Conservation (phyloP, 2,113 vertebrate species). For the Hypomesus transpacificus region DNA sequence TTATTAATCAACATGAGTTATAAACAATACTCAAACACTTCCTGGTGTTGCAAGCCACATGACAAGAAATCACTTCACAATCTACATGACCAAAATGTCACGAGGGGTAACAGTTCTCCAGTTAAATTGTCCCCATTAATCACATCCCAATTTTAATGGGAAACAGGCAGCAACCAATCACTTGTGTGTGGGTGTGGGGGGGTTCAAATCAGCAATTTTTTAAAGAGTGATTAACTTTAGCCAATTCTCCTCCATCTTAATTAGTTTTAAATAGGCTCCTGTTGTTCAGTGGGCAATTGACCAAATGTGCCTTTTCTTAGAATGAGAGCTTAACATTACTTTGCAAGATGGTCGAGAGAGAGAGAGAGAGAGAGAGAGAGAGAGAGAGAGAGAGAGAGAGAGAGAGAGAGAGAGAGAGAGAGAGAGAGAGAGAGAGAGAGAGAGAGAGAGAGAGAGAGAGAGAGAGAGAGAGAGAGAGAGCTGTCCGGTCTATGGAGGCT, state of each 20-base stretch:
- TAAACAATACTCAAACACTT: slow-evolving; percentile 44
- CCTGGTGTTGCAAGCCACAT: slow-evolving; percentile 11
- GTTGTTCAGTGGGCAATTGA: slow-evolving; percentile 18
- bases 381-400: background rate
- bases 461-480: background rate
- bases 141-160: slow-evolving; percentile 8
- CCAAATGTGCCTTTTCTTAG: slow-evolving; percentile 18
- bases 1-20: slow-evolving; percentile 45
- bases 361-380: background rate
- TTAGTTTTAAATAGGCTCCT: slow-evolving; percentile 35
- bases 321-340: slow-evolving; percentile 42
- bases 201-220: background rate
- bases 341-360: background rate
- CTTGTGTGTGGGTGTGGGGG: slow-evolving; percentile 4
- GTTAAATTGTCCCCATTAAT: slow-evolving; percentile 33
- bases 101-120: slow-evolving; percentile 20
- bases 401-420: background rate
- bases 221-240: slow-evolving; percentile 28
- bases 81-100: slow-evolving; percentile 42
- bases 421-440: background rate
- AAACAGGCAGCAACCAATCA: slow-evolving; percentile 6
- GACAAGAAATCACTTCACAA: slow-evolving; percentile 41
- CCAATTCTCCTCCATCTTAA: slow-evolving; percentile 41
- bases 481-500: slow-evolving; percentile 33
- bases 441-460: background rate